Percentiles rank a stretch among this genome's conserved stretches.
phyloP scores from a whole-genome alignment of 1,140 invertebrate species.

The Trachymyrmex cornetzi region DNA sequence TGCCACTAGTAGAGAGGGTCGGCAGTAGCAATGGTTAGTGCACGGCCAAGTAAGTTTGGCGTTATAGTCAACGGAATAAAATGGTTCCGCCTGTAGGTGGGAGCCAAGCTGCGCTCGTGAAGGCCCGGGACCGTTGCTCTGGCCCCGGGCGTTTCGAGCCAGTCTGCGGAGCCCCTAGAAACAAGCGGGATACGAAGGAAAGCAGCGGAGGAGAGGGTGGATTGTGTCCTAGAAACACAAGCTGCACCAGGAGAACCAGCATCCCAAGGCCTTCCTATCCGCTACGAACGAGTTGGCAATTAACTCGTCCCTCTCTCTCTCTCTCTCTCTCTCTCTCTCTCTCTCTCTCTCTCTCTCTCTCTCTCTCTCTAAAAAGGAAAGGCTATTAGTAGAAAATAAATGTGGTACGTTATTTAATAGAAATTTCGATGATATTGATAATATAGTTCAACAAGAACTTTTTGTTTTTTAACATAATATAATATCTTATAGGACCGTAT shows the following conservation, averaged over 20 bases:
- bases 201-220: conserved; percentile 65
- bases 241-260: conserved; percentile 69
- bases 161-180: conserved; percentile 71
- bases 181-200: conserved; percentile 73
- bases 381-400: neutral
- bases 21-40: conserved; percentile 74
- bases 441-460: neutral
- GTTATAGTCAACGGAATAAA: conserved; percentile 83
- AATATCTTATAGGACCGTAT: too few species aligned
- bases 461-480: neutral
- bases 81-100: conserved; percentile 76
- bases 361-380: conserved; percentile 10
- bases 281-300: conserved; percentile 77
- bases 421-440: conserved; percentile 3
- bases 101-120: conserved; percentile 75
- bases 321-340: conserved; percentile 41
- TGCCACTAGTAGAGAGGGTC: conserved; percentile 59
- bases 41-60: conserved; percentile 80
- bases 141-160: conserved; percentile 79
- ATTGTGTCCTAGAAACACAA: conserved; percentile 77
- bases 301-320: conserved; percentile 65
- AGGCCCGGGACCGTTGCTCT: conserved; percentile 71
- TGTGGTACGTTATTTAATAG: neutral
- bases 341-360: conserved; percentile 22
- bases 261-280: conserved; percentile 71